A percentile compares a stretch with the other conserved stretches of the same genome.
phyloP scores from a whole-genome alignment of 2,888 invertebrate genomes.

The Coelopa pilipes region DNA sequence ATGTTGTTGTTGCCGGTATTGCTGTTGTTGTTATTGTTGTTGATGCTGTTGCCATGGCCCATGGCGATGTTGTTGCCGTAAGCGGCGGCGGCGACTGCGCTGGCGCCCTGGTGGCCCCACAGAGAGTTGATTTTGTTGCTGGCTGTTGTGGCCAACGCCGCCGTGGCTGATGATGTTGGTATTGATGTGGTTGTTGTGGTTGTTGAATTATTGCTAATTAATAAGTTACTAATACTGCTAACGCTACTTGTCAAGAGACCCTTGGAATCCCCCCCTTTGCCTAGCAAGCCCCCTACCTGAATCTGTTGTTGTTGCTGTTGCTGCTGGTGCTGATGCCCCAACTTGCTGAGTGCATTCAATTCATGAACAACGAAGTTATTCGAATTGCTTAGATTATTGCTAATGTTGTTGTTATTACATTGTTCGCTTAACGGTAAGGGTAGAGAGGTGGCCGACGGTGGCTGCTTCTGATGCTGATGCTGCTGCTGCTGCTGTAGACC shows the following conservation, averaged over 20 bases:
- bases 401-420: conserved; percentile 53
- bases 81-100: conserved; percentile 2
- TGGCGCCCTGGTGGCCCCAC: conserved; percentile 17
- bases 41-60: conserved; percentile 35
- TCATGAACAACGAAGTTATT: conserved; percentile 54
- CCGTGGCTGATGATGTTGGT: conserved; percentile 21
- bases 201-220: conserved; percentile 60
- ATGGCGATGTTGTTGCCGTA: neutral
- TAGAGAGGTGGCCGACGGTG: conserved; percentile 44
- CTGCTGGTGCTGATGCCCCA: conserved; percentile 50
- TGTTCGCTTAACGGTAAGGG: conserved; percentile 53
- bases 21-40: conserved; percentile 1
- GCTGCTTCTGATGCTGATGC: conserved; percentile 41
- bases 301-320: conserved; percentile 46
- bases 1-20: conserved; percentile 36
- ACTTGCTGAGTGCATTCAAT: conserved; percentile 54
- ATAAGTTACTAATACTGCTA: conserved; percentile 61
- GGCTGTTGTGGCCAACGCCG: no score
- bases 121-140: conserved; percentile 32
- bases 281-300: conserved; percentile 43
- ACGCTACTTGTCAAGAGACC: conserved; percentile 46
- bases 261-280: conserved; percentile 50
- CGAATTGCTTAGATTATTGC: conserved; percentile 45
- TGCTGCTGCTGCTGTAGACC: conserved; percentile 40
- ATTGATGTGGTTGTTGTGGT: conserved; percentile 44